phyloP scores from a whole-genome alignment of 2,888 invertebrate genomes.

The Trypoxylon attenuatum region DNA sequence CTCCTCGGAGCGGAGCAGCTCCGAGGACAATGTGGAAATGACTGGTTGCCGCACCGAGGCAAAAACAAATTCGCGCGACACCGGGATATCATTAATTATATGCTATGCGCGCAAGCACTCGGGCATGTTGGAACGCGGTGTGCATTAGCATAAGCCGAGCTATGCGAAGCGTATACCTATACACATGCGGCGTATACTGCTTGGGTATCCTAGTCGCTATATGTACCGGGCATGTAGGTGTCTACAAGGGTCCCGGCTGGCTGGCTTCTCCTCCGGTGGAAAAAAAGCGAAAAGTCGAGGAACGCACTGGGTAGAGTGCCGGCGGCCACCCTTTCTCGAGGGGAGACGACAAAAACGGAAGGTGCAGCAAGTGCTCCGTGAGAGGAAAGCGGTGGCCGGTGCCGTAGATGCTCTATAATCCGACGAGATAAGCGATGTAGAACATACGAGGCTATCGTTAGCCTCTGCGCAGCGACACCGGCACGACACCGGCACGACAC shows the following conservation, averaged over 20 bases:
- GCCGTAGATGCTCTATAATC: constrained; percentile 35
- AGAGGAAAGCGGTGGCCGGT: constrained; percentile 23
- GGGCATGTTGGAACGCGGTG: constrained; percentile 39
- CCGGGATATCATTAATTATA: constrained; percentile 45
- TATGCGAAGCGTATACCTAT: constrained; percentile 39
- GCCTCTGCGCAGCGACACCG: constrained; percentile 3
- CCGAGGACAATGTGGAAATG: constrained; percentile 37
- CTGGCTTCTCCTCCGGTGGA: too few relatives aligned
- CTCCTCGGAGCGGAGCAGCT: constrained; percentile 19
- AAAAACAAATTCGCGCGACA: constrained; percentile 33
- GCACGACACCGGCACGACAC: not conserved
- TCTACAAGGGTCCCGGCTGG: constrained; percentile 24
- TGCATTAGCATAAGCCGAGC: constrained; percentile 54
- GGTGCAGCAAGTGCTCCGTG: constrained; percentile 13
- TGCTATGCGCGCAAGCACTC: constrained; percentile 17
- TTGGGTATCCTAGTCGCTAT: too few relatives aligned
- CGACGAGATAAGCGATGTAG: constrained; percentile 30
- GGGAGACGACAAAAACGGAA: not conserved
- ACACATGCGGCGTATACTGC: too few relatives aligned
- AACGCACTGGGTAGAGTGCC: not conserved
- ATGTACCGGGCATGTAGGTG: constrained; percentile 24
- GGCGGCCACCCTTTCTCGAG: not conserved
- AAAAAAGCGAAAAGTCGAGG: not conserved
- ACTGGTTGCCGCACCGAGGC: constrained; percentile 26
- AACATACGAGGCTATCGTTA: constrained; percentile 31